Percentiles rank a stretch among this genome's conserved stretches.
Evolutionary conservation across 2,113 vertebrate genomes (phyloP).

Genomic region (Euleptes europaea): DNA sequence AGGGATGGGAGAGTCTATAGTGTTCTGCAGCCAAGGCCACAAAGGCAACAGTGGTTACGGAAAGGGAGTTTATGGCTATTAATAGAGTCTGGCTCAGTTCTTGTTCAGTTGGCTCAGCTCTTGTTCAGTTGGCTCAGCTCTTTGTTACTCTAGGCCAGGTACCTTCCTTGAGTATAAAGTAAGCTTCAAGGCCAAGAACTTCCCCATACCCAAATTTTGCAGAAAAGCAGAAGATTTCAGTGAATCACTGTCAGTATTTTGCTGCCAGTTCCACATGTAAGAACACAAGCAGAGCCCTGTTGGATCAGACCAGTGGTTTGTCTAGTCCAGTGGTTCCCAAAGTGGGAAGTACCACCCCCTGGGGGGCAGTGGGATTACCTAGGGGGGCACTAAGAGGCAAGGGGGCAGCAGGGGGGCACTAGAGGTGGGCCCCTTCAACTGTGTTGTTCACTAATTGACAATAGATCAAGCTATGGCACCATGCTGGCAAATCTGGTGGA

Average conservation of each 20-base stretch:
- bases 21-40: neutral
- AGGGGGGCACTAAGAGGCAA: too few relatives aligned
- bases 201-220: neutral
- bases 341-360: too few relatives aligned
- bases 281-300: too few relatives aligned
- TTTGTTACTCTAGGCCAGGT: neutral
- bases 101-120: neutral
- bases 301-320: too few relatives aligned
- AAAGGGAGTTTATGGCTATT: neutral
- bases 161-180: neutral
- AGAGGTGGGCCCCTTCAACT: too few relatives aligned
- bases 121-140: neutral
- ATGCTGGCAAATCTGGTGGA: too few relatives aligned
- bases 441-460: too few relatives aligned
- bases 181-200: neutral
- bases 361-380: too few relatives aligned
- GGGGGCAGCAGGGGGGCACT: too few relatives aligned
- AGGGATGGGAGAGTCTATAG: neutral
- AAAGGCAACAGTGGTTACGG: neutral
- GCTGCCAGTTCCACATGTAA: too few relatives aligned
- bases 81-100: neutral
- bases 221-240: neutral
- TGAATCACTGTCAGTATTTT: neutral
- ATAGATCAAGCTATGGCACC: too few relatives aligned
- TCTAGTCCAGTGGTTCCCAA: too few relatives aligned